Evolutionary conservation across 1,140 invertebrate species (phyloP), one percentile per base, ranked within the genome.

Genomic region (Campoletis sonorensis): DNA sequence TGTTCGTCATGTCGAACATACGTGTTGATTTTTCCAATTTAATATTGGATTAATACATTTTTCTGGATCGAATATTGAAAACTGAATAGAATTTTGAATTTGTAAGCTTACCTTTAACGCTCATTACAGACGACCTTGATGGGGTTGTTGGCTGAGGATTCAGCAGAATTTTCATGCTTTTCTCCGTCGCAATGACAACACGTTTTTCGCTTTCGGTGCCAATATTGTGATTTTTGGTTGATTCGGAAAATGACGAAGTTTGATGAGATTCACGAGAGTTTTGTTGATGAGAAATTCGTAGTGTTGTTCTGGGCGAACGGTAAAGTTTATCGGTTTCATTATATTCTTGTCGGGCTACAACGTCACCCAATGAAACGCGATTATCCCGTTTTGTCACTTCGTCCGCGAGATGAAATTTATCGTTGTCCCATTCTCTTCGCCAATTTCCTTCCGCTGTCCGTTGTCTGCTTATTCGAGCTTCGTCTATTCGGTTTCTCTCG

Each of bases 371-470:
- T 11, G n/a, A 68, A 68, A 81, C 33, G 21, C 72, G 49, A 81
- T 67, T 75, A 1, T 84, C 84, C 79, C 85, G 86, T 81, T 82
- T 89, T n/a, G 76, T 58, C 73, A 79, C 45, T 26, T 90, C 89
- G 78, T 87, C 84, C 23, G 88, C 86, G 40, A 89, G 79, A 78
- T 87, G 83, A 84, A 91, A 89, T 84, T 93, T 93, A 71, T 93
- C 89, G 78, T 88, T 92, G 81, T 93, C 92, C 92, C 92, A 93
- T 83, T 93, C 92, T 83, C 92, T 84, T 40, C 91, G 85, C 92
- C 92, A 93, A 81, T 91, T 92, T 23, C 92, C 92, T 77, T 93
- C 91, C 3, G 91, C 89, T 58, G 90, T 90, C 86, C 87, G 91
- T 78, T 93, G 92, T 79, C 92, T 88, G 77, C 88, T 91, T 23